Percentiles rank a stretch among this genome's conserved stretches.
Evolutionary conservation across 2,113 vertebrate species (phyloP).

Genomic region (Microcebus ravelobensis): DNA sequence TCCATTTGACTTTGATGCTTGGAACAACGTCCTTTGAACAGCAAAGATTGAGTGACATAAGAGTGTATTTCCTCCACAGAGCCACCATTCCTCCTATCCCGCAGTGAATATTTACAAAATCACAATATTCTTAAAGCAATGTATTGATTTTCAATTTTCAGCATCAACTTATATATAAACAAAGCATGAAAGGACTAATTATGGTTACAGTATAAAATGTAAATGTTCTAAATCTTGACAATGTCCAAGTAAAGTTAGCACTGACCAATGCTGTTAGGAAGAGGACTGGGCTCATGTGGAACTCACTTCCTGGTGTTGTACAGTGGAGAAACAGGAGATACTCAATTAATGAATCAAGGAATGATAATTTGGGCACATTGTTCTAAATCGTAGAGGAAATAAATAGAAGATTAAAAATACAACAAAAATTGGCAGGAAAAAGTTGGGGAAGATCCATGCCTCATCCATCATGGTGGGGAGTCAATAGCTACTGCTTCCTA

Average conservation of each 20-base stretch:
- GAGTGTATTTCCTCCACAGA: not conserved
- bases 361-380: not conserved
- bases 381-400: slow-evolving; percentile 41
- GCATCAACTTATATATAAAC: not conserved
- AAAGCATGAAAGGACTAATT: slow-evolving; percentile 9
- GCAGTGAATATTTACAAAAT: not conserved
- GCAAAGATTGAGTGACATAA: not conserved
- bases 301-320: not conserved
- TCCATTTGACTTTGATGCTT: not conserved
- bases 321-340: not conserved
- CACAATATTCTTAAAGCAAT: not conserved
- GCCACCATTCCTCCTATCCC: not conserved
- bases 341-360: slow-evolving; percentile 1
- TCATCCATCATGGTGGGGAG: not conserved
- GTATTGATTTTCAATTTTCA: slow-evolving; percentile 33
- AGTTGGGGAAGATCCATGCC: not conserved
- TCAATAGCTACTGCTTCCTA: not conserved
- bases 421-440: slow-evolving; percentile 48
- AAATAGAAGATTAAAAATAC: slow-evolving; percentile 50
- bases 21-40: not conserved
- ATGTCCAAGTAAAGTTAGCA: not conserved
- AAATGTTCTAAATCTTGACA: slow-evolving; percentile 25
- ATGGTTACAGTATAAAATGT: not conserved
- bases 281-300: not conserved
- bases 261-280: not conserved